Evolutionary conservation across 1,140 invertebrate species (phyloP).

Genomic region (Drosophila willistoni): DNA sequence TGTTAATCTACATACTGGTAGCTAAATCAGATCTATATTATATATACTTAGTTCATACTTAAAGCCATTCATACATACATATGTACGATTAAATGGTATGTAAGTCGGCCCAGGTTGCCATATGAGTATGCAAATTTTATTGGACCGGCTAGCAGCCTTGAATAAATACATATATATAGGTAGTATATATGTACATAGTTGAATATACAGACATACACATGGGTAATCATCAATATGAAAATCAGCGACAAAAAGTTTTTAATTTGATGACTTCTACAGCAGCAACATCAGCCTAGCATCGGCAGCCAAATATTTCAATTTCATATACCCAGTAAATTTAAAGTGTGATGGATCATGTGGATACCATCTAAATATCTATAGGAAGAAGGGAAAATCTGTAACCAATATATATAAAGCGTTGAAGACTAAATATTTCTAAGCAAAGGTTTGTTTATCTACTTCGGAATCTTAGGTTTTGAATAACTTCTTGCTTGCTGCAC

Average conservation of each 20-base stretch:
- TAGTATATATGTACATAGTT: conserved; percentile 2
- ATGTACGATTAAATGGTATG: conserved; percentile 42
- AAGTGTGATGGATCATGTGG: neutral
- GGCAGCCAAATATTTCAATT: conserved; percentile 40
- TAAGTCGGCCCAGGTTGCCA: conserved; percentile 60
- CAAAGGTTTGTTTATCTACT: too few species aligned
- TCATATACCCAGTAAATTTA: neutral
- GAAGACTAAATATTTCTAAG: too few species aligned
- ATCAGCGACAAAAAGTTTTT: conserved; percentile 55
- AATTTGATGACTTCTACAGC: conserved; percentile 65
- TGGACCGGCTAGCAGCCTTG: conserved; percentile 58
- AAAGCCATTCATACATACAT: conserved; percentile 19
- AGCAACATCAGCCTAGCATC: conserved; percentile 33
- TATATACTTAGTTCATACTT: conserved; percentile 42
- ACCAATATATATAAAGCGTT: too few species aligned
- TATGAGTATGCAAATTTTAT: conserved; percentile 67
- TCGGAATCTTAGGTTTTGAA: too few species aligned
- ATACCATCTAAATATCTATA: neutral
- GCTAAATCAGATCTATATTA: conserved; percentile 53
- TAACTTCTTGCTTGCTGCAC: too few species aligned
- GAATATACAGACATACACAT: conserved; percentile 3
- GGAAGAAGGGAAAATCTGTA: too few species aligned
- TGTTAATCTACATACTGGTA: conserved; percentile 71
- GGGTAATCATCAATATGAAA: conserved; percentile 47
- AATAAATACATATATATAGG: conserved; percentile 52